phyloP scores from a whole-genome alignment of 2,888 invertebrate species.

The Schrankia costaestrigalis region DNA sequence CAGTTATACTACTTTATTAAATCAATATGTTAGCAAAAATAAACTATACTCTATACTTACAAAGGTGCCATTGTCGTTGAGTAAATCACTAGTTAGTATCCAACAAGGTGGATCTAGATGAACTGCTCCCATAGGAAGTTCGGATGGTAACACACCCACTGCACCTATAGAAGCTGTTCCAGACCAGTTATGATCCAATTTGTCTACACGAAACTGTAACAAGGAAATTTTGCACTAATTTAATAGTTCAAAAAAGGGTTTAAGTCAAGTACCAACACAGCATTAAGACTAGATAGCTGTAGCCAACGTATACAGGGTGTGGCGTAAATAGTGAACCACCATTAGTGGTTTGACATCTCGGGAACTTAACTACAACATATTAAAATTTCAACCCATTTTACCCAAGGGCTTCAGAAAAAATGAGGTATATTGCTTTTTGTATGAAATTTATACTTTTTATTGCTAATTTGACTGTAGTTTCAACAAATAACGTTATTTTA shows the following conservation, averaged over 20 bases:
- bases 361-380: no score
- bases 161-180: conserved; percentile 90
- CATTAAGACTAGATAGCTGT: no score
- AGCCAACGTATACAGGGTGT: no score
- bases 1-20: background rate
- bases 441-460: no score
- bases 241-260: background rate
- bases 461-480: no score
- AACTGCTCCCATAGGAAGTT: conserved; percentile 86
- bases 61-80: conserved; percentile 90
- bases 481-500: no score
- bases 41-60: no score
- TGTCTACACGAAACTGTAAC: conserved; percentile 85
- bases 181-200: conserved; percentile 86
- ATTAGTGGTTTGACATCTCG: no score
- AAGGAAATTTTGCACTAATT: conserved; percentile 7
- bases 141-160: conserved; percentile 85
- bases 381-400: no score
- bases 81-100: conserved; percentile 89
- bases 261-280: background rate
- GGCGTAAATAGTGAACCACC: no score
- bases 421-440: no score
- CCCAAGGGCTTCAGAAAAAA: no score
- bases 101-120: conserved; percentile 90
- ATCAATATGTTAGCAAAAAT: background rate